These are phyloP conservation scores for Vanacampus margaritifer DNA, from an alignment of 2,113 vertebrate genomes.

Conservation along the genomic window DNA sequence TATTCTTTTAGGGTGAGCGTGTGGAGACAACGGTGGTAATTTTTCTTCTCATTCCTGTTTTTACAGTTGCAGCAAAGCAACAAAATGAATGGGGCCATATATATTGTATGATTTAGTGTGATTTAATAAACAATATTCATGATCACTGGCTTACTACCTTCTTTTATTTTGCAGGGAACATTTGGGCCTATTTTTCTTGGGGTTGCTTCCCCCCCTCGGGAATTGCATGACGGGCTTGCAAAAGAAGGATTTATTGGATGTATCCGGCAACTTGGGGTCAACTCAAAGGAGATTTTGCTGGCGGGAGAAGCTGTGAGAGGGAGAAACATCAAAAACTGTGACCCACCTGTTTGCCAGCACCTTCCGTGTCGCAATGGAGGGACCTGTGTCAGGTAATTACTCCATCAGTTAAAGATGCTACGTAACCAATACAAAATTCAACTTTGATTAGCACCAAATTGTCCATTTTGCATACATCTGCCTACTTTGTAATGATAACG, in stretches of 20 bases:
- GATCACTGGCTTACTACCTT: slow-evolving; percentile 20
- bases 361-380: slow-evolving; percentile 80
- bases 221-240: slow-evolving; percentile 42
- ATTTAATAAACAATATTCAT: slow-evolving; percentile 21
- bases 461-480: neutral
- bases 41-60: slow-evolving; percentile 3
- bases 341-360: slow-evolving; percentile 71
- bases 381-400: slow-evolving; percentile 76
- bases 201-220: slow-evolving; percentile 69
- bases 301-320: slow-evolving; percentile 72
- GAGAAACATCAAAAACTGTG: slow-evolving; percentile 80
- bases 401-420: neutral
- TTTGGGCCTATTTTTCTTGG: slow-evolving; percentile 82
- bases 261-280: slow-evolving; percentile 79
- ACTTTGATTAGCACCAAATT: neutral
- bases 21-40: slow-evolving; percentile 18
- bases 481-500: neutral
- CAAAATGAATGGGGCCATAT: slow-evolving; percentile 9
- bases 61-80: slow-evolving; percentile 2
- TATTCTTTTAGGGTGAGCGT: neutral
- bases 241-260: slow-evolving; percentile 76
- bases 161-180: slow-evolving; percentile 53
- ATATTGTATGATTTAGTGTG: slow-evolving; percentile 19
- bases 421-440: neutral
- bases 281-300: slow-evolving; percentile 75